These are phyloP conservation scores for Dendroctonus valens DNA, from an alignment of 1,140 invertebrate genomes.

Conservation along the genomic window DNA sequence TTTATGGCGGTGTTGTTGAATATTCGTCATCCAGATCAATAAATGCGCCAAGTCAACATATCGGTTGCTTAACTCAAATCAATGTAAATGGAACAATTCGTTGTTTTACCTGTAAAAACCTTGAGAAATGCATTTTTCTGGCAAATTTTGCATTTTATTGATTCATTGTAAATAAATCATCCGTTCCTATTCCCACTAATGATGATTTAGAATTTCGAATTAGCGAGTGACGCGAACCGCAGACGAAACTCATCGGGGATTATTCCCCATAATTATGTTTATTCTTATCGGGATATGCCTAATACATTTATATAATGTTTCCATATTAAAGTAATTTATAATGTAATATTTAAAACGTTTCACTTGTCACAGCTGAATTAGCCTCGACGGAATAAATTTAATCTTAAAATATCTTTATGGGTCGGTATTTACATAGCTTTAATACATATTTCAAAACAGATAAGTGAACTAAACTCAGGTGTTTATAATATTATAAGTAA, in stretches of 20 bases:
- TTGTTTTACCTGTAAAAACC: no score
- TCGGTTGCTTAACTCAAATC: no score
- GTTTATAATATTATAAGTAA: constrained; percentile 45
- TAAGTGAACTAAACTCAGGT: constrained; percentile 37
- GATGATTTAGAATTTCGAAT: background rate
- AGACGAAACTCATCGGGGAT: constrained; percentile 1
- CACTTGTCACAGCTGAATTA: constrained; percentile 21
- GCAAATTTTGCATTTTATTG: no score
- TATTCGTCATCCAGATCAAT: no score
- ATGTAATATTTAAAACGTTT: constrained; percentile 22
- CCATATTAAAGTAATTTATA: constrained; percentile 25
- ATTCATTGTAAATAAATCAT: no score
- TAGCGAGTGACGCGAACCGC: background rate
- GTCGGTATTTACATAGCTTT: constrained; percentile 41
- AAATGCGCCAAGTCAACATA: no score
- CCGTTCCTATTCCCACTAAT: no score
- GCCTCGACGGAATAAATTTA: constrained; percentile 19
- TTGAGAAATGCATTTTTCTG: no score
- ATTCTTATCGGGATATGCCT: constrained; percentile 17
- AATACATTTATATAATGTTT: constrained; percentile 25
- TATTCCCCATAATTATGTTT: constrained; percentile 14
- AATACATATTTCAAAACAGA: constrained; percentile 43
- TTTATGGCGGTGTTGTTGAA: no score
- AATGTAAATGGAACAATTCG: no score
- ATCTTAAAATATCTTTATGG: constrained; percentile 33